Evolutionary conservation across 2,113 vertebrate genomes (phyloP).

Genomic region (Lepisosteus oculatus): DNA sequence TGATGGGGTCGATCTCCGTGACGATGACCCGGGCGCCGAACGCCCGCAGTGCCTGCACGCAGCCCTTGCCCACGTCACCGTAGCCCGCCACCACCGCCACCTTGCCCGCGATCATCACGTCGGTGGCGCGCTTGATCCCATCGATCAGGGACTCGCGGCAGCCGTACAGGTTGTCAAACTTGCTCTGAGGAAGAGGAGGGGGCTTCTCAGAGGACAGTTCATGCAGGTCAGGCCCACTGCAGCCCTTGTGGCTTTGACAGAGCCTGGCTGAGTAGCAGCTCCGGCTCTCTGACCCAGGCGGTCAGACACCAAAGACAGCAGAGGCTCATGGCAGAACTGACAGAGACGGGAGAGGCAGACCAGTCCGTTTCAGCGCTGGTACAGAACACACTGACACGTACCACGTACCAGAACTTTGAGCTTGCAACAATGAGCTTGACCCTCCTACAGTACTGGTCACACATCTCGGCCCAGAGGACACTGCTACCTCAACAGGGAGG

Average conservation of each 20-base stretch:
- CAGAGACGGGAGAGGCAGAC: not conserved
- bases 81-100: slow-evolving; percentile 94
- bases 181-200: slow-evolving; percentile 69
- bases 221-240: no score
- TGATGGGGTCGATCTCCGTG: slow-evolving; percentile 95
- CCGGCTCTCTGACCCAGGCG: no score
- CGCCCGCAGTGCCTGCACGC: slow-evolving; percentile 85
- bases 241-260: no score
- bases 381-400: no score
- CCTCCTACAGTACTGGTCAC: no score
- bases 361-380: not conserved
- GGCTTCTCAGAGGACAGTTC: not conserved
- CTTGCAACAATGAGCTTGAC: no score
- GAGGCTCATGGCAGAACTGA: no score
- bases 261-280: no score
- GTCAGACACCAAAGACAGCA: no score
- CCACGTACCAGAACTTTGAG: no score
- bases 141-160: slow-evolving; percentile 97
- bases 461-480: no score
- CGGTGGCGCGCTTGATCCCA: slow-evolving; percentile 94
- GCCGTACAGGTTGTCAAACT: slow-evolving; percentile 97
- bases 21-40: slow-evolving; percentile 94
- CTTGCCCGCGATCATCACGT: slow-evolving; percentile 97
- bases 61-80: slow-evolving; percentile 94
- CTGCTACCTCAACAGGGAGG: not conserved